These are phyloP conservation scores for Xylocampa areola DNA, from an alignment of 2,888 invertebrate genomes.

Conservation along the genomic window DNA sequence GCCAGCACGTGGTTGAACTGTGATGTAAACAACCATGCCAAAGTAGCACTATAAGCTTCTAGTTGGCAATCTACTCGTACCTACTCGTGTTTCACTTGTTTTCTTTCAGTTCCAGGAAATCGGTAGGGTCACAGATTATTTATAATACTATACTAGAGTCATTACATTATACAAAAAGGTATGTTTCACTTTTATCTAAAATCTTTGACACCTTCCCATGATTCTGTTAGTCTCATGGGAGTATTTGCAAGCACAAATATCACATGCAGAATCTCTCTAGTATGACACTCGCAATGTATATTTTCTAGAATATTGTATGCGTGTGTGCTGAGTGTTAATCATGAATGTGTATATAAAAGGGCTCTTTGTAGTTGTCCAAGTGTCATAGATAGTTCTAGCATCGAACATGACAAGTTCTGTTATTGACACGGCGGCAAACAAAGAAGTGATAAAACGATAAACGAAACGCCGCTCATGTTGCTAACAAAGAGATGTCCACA, in stretches of 20 bases:
- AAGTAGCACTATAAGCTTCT: conserved; percentile 23
- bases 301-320: too few species aligned
- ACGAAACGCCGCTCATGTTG: conserved; percentile 48
- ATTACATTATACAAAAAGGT: too few species aligned
- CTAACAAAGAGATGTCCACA: conserved; percentile 57
- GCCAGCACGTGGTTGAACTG: conserved; percentile 46
- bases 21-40: conserved; percentile 40
- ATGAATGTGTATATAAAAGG: conserved; percentile 5
- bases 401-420: conserved; percentile 41
- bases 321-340: neutral
- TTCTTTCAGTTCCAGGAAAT: conserved; percentile 29
- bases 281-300: too few species aligned
- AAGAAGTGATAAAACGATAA: conserved; percentile 61
- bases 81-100: conserved; percentile 40
- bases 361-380: conserved; percentile 25
- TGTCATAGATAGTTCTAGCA: conserved; percentile 31
- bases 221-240: too few species aligned
- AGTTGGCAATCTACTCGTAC: conserved; percentile 25
- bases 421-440: conserved; percentile 54
- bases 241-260: too few species aligned
- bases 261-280: too few species aligned
- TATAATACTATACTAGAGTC: too few species aligned
- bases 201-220: too few species aligned
- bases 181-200: too few species aligned
- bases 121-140: neutral